phyloP scores from a whole-genome alignment of 1,140 invertebrate genomes.

The Ceratosolen fusciceps region DNA sequence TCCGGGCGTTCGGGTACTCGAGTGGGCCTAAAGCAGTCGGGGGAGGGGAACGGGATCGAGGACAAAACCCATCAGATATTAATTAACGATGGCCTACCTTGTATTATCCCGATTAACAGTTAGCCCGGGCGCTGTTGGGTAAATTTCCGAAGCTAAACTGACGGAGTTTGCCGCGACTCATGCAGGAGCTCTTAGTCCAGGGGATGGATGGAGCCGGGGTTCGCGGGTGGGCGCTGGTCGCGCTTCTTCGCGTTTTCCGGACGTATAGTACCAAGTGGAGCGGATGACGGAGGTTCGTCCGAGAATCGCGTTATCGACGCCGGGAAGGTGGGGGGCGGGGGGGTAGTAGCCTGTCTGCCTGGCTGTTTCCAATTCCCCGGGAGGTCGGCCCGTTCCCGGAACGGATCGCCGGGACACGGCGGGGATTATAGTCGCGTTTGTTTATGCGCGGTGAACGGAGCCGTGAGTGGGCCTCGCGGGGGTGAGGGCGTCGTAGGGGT shows the following conservation, averaged over 20 bases:
- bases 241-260: no score
- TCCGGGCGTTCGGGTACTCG: no score
- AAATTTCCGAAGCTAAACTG: neutral
- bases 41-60: neutral
- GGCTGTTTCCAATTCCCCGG: neutral
- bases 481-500: neutral
- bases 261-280: no score
- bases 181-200: no score
- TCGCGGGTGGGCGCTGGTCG: neutral
- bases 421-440: neutral
- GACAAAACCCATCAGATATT: neutral
- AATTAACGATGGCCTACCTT: neutral
- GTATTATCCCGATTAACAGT: neutral
- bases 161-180: no score
- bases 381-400: neutral
- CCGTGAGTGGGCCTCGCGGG: no score
- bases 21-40: neutral
- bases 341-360: conserved; percentile 22
- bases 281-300: neutral
- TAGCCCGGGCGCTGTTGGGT: neutral
- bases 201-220: neutral
- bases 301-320: neutral
- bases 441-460: neutral
- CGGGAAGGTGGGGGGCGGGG: no score
- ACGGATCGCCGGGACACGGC: neutral